Percentiles rank a stretch among this genome's conserved stretches.
These are phyloP conservation scores for Aphelenchoides avenae DNA, from an alignment of 1,140 invertebrate genomes.

Conservation along the genomic window DNA sequence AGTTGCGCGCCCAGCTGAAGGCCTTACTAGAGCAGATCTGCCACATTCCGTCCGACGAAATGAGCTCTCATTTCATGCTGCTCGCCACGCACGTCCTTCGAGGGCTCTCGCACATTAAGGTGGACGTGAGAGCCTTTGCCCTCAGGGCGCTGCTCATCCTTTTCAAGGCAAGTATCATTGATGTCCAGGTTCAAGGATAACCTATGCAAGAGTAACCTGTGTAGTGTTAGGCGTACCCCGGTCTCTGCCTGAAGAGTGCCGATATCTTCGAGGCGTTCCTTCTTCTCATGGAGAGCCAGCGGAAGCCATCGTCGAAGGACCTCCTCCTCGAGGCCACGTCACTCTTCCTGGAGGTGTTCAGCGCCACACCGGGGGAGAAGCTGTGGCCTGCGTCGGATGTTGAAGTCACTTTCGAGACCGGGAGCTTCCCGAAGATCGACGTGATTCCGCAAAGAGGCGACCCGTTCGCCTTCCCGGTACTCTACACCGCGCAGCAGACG, in stretches of 20 bases:
- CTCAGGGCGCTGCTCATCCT: constrained; percentile 20
- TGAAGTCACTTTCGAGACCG: too few species aligned
- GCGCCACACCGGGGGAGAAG: too few species aligned
- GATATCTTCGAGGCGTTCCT: constrained; percentile 28
- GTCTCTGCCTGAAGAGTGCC: neutral
- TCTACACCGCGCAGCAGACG: too few species aligned
- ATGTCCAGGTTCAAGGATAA: too few species aligned
- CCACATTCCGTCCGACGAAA: constrained; percentile 4
- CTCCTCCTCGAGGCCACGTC: constrained; percentile 6
- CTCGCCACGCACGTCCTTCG: constrained; percentile 19
- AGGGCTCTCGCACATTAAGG: constrained; percentile 13
- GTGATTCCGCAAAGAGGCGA: too few species aligned
- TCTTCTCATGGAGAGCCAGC: constrained; percentile 18
- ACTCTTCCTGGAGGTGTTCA: constrained; percentile 23
- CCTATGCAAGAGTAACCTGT: too few species aligned
- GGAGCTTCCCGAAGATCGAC: too few species aligned
- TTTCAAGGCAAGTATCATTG: constrained; percentile 11
- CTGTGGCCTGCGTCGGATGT: too few species aligned
- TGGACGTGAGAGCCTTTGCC: constrained; percentile 20
- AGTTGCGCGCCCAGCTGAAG: constrained; percentile 18
- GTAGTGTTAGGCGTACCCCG: neutral
- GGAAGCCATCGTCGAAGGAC: neutral
- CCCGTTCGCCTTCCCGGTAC: too few species aligned
- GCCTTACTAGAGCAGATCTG: constrained; percentile 11
- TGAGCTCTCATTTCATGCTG: constrained; percentile 20